phyloP scores from a whole-genome alignment of 2,888 invertebrate genomes.

The Tridacna crocea region DNA sequence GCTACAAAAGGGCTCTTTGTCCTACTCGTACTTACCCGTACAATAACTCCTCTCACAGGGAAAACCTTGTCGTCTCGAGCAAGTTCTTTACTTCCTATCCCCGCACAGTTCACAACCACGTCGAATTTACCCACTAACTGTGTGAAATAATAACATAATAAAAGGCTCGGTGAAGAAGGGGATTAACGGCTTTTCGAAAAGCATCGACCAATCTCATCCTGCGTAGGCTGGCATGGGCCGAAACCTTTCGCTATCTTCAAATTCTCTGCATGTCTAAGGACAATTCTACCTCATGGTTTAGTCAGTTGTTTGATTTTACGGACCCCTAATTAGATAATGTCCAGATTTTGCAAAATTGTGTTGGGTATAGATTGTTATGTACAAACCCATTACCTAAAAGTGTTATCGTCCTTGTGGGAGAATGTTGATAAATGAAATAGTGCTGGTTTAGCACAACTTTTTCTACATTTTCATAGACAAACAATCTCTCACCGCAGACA shows the following conservation, averaged over 20 bases:
- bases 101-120: constrained; percentile 84
- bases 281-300: background rate
- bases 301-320: background rate
- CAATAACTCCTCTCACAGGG: constrained; percentile 81
- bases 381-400: background rate
- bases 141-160: background rate
- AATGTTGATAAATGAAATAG: background rate
- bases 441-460: no score
- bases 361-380: no score
- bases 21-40: constrained; percentile 27
- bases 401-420: background rate
- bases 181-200: background rate
- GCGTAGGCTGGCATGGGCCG: no score
- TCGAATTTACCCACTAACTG: constrained; percentile 80
- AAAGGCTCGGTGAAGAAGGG: background rate
- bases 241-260: no score
- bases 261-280: no score
- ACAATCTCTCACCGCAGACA: no score
- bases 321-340: no score
- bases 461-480: no score
- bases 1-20: background rate
- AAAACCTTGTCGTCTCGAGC: constrained; percentile 79
- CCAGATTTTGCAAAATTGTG: no score
- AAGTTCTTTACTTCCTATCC: constrained; percentile 81
- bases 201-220: background rate